Base-by-base conservation (phyloP, 2,113 vertebrate genomes). In the Parotia lawesii region DNA sequence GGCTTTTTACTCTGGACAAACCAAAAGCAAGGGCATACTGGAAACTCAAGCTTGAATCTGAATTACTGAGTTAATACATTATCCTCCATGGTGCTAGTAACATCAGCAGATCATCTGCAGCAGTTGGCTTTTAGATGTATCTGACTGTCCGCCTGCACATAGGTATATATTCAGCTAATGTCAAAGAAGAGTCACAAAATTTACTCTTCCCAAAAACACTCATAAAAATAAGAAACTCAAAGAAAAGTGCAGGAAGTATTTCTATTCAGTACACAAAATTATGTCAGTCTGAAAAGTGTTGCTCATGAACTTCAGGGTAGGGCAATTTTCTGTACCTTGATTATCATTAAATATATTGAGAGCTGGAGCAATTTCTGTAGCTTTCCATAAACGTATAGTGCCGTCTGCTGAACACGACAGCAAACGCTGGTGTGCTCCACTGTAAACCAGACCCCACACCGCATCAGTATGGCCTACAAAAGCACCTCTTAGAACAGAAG, bases 381-480 rank as follows among this genome's bases (percentile, higher is more conserved):
- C 97, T 37, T 98, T 98, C 99, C 99, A 99, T 12, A 99, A 96
- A 61, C 99, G 98, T 75, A 99, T 98, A 15, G 99, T 99, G 87
- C 99, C 99, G 73, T 99, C 99, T 37, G 98, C 99, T n/a, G 99
- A 99, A 92, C 99, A 99, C 72, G 99, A 99, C 62, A 99, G 97
- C 96, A 99, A 97, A 64, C 98, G 98, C 90, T 99, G 99, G 96
- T 99, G 99, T 24, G 97, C 95, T 14, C 98, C 98, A 91, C 99
- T 99, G 95, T 99, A 99, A 62, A 99, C 99, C 96, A 99, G 95
- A 53, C 98, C 98, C 99, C 99, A 99, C 31, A 99, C 98, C 0
- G 99, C 98, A 94, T 99, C 99, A 0, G 98, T 98, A 97, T 99
- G 99, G 96, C 99, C 99, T 14, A 98, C 97, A 93, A 99, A 96